Conservation (phyloP, 2,113 vertebrate species). For the Ovibos moschatus region DNA sequence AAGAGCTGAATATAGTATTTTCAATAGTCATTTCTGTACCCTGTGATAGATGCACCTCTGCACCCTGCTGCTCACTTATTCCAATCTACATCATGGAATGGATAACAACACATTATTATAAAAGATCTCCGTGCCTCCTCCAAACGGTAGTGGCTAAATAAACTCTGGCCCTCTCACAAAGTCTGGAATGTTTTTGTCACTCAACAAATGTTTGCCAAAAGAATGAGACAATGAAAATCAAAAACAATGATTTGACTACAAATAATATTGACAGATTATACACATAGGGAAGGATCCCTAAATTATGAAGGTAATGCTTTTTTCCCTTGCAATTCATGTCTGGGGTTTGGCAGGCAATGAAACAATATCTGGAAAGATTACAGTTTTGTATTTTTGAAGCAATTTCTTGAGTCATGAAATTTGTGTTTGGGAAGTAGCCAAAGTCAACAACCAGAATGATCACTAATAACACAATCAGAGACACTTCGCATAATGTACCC, state of each 20-base stretch:
- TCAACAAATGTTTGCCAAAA: not conserved
- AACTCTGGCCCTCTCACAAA: not conserved
- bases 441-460: slow-evolving; percentile 18
- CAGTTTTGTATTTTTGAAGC: slow-evolving; percentile 2
- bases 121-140: not conserved
- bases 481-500: not conserved
- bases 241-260: not conserved
- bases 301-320: slow-evolving; percentile 20
- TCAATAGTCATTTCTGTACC: not conserved
- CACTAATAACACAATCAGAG: slow-evolving; percentile 11
- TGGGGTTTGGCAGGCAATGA: slow-evolving; percentile 4
- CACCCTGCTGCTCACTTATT: not conserved
- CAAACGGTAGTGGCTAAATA: not conserved
- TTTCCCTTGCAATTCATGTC: not conserved
- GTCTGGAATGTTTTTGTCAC: not conserved
- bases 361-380: slow-evolving; percentile 16
- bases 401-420: slow-evolving; percentile 37
- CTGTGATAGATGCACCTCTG: not conserved
- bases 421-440: slow-evolving; percentile 25
- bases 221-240: slow-evolving; percentile 14
- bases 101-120: not conserved
- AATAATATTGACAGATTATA: slow-evolving; percentile 37
- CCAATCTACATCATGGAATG: not conserved
- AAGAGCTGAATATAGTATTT: not conserved
- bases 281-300: not conserved